Conservation (phyloP, 2,113 vertebrate genomes). For the Symphodus melops region DNA sequence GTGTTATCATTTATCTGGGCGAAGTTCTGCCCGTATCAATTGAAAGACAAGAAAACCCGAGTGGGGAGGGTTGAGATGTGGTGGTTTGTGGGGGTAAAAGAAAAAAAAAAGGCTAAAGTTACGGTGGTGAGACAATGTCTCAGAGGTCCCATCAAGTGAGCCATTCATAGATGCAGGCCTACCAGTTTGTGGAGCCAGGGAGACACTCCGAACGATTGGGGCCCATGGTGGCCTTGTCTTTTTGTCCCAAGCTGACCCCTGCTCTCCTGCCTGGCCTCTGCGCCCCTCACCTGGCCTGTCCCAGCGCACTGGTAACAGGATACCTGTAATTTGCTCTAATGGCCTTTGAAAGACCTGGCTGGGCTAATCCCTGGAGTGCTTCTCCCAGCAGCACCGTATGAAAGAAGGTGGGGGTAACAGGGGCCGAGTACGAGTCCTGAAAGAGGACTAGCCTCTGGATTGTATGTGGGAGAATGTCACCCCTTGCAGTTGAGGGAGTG, state of each 20-base stretch:
- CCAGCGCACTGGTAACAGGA: slow-evolving; percentile 82
- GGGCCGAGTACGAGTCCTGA: slow-evolving; percentile 76
- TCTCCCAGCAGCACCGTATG: slow-evolving; percentile 79
- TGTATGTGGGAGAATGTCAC: slow-evolving; percentile 82
- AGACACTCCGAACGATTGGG: slow-evolving; percentile 77
- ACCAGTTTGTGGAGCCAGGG: slow-evolving; percentile 74
- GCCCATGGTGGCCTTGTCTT: slow-evolving; percentile 77
- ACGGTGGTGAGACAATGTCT: slow-evolving; percentile 82
- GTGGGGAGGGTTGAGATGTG: slow-evolving; percentile 43
- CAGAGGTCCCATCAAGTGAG: slow-evolving; percentile 82
- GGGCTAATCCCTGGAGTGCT: slow-evolving; percentile 83
- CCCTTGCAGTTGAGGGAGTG: slow-evolving; percentile 69
- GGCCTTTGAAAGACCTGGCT: slow-evolving; percentile 86
- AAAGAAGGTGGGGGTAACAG: slow-evolving; percentile 75
- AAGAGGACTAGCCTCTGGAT: slow-evolving; percentile 80
- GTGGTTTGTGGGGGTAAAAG: slow-evolving; percentile 44
- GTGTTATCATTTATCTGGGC: slow-evolving; percentile 36
- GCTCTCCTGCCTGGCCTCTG: slow-evolving; percentile 82
- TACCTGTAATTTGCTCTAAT: slow-evolving; percentile 88
- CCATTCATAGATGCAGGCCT: slow-evolving; percentile 78
- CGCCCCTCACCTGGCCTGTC: slow-evolving; percentile 84
- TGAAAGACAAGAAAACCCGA: slow-evolving; percentile 63
- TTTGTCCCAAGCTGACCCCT: slow-evolving; percentile 86
- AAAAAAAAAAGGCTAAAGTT: slow-evolving; percentile 81
- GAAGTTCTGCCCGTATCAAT: slow-evolving; percentile 61